Conservation (phyloP, 2,797 vertebrate species). For the Gallinago nigripennis region DNA sequence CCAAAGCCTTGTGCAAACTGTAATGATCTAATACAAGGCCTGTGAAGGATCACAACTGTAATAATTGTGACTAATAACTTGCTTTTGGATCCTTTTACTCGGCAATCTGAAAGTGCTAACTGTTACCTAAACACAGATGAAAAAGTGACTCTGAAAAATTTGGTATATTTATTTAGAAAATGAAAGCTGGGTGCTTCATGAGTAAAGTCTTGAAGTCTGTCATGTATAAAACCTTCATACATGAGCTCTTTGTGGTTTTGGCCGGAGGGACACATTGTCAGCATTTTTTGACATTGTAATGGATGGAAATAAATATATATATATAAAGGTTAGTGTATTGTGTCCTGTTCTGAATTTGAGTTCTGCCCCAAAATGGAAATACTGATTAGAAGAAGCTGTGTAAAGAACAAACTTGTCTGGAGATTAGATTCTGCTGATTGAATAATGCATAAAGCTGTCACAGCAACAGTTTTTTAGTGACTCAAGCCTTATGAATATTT, state of each 20-base stretch:
- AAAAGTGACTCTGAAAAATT: neutral
- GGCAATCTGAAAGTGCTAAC: neutral
- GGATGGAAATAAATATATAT: neutral
- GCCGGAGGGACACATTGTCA: neutral
- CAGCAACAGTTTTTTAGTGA: neutral
- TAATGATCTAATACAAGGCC: neutral
- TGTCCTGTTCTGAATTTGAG: neutral
- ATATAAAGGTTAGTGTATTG: neutral
- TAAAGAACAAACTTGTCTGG: conserved; percentile 6
- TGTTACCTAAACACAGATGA: neutral
- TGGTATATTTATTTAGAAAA: neutral
- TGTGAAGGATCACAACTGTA: neutral
- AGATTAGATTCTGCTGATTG: neutral
- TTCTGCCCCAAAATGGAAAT: neutral
- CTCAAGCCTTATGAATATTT: conserved; percentile 18
- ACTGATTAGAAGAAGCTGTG: neutral
- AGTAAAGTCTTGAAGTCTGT: neutral
- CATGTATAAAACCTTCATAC: neutral
- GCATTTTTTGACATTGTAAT: neutral
- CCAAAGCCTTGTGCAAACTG: neutral
- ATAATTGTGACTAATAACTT: neutral
- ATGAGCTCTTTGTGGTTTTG: neutral
- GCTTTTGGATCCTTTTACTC: neutral
- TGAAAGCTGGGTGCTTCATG: neutral
- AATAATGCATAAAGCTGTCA: conserved; percentile 1